phyloP scores from a whole-genome alignment of 1,140 invertebrate species.

The Aphaenogaster ashmeadi region DNA sequence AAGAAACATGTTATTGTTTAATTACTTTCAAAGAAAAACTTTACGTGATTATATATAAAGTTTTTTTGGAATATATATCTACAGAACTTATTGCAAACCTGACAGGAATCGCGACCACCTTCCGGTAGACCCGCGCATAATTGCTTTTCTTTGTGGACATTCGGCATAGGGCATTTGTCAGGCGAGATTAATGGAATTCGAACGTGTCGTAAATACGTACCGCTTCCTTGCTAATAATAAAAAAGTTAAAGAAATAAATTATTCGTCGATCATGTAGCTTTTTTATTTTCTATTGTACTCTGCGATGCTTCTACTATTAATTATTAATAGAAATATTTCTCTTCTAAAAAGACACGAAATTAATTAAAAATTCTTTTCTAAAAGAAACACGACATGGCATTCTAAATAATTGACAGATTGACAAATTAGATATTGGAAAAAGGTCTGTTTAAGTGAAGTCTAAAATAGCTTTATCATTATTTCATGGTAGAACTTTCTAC shows the following conservation, averaged over 20 bases:
- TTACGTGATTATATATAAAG: not conserved
- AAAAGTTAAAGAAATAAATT: not conserved
- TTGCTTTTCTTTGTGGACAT: constrained; percentile 64
- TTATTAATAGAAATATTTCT: not conserved
- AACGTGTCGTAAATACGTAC: constrained; percentile 74
- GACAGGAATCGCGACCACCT: constrained; percentile 88
- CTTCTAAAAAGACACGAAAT: not conserved
- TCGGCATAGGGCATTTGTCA: constrained; percentile 61
- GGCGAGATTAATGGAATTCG: constrained; percentile 73
- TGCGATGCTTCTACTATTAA: not conserved
- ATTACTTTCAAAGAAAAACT: not conserved
- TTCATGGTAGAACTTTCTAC: not conserved
- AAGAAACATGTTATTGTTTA: not conserved
- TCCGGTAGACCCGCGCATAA: constrained; percentile 88
- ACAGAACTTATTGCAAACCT: constrained; percentile 79
- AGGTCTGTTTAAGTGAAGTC: not conserved
- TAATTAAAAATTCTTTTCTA: not conserved
- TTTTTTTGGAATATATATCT: not conserved
- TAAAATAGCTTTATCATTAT: not conserved
- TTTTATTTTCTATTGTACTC: not conserved
- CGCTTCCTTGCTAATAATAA: constrained; percentile 45
- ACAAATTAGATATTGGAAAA: not conserved
- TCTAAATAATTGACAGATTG: not conserved
- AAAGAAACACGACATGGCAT: not conserved
- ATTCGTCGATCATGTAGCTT: not conserved